Conservation (phyloP, 2,113 vertebrate genomes). For the Pantherophis guttatus region DNA sequence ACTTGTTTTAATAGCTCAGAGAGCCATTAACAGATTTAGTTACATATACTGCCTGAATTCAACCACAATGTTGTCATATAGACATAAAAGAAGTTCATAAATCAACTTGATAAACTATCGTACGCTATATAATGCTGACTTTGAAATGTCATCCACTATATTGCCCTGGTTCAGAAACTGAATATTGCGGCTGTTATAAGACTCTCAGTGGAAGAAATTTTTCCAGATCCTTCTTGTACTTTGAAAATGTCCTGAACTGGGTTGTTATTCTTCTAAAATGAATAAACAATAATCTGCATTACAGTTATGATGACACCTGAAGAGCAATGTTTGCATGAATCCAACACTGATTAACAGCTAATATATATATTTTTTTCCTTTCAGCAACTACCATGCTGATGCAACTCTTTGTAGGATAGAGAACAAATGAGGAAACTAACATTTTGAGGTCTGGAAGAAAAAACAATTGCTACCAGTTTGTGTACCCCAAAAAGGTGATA, state of each 20-base stretch:
- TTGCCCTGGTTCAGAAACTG: not conserved
- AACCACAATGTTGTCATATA: not conserved
- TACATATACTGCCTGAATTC: not conserved
- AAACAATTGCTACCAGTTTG: not conserved
- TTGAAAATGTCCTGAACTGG: not conserved
- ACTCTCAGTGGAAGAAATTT: not conserved
- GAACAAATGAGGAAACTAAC: not conserved
- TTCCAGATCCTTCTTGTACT: not conserved
- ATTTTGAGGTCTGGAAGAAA: not conserved
- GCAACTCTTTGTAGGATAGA: not conserved
- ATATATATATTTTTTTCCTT: too few relatives aligned
- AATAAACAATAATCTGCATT: not conserved
- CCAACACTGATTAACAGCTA: not conserved
- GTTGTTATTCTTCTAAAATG: not conserved
- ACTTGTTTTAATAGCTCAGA: not conserved
- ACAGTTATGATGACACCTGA: not conserved
- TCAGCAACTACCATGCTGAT: not conserved
- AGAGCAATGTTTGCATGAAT: not conserved
- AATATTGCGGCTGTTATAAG: not conserved
- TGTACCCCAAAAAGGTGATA: not conserved
- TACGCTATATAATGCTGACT: not conserved
- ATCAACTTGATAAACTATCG: not conserved
- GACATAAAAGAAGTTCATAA: not conserved
- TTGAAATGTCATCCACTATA: not conserved
- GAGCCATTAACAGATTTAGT: not conserved